Conservation (phyloP, 2,113 vertebrate species). For the Pyrgilauda ruficollis region DNA sequence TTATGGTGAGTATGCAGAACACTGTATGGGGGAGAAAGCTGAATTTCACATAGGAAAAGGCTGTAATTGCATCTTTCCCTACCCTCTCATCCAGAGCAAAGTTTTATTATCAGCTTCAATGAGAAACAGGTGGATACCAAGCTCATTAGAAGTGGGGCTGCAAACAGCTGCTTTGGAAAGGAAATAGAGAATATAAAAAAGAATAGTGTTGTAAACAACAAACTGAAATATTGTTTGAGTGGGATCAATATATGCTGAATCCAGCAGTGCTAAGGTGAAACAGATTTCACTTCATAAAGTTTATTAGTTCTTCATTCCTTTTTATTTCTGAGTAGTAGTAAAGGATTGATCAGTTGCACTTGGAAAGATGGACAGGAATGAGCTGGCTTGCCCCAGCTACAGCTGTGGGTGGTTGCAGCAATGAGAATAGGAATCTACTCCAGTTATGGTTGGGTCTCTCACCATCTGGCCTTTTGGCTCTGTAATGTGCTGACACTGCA, state of each 20-base stretch:
- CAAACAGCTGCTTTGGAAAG: constrained; percentile 15
- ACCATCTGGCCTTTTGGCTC: constrained; percentile 61
- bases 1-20: not conserved
- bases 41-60: not conserved
- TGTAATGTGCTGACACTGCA: constrained; percentile 7
- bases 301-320: not conserved
- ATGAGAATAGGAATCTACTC: not conserved
- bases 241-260: not conserved
- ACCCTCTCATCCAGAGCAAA: not conserved
- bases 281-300: not conserved
- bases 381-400: not conserved
- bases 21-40: not conserved
- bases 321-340: not conserved
- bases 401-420: not conserved
- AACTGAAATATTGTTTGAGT: not conserved
- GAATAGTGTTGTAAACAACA: not conserved
- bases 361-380: constrained; percentile 1
- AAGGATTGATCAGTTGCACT: not conserved
- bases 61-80: not conserved
- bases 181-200: not conserved
- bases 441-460: not conserved
- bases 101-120: not conserved
- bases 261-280: not conserved
- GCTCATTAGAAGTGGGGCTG: not conserved
- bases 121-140: constrained; percentile 14